phyloP scores from a whole-genome alignment of 2,113 vertebrate genomes.

The Perca flavescens region DNA sequence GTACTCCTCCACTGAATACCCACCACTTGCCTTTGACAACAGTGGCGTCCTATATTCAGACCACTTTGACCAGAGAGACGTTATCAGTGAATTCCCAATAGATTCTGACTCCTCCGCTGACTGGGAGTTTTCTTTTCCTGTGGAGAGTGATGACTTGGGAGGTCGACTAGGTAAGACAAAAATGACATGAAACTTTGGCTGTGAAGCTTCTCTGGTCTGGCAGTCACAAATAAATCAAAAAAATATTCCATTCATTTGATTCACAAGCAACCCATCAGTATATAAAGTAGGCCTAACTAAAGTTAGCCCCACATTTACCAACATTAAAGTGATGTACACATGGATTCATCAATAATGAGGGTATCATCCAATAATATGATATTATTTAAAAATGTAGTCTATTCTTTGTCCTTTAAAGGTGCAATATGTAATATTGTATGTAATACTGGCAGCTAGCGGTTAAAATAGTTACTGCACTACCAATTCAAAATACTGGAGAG shows the following conservation, averaged over 20 bases:
- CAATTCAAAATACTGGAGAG: no score
- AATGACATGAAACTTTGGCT: neutral
- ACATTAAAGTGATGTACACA: no score
- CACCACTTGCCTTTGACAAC: slow-evolving; percentile 12
- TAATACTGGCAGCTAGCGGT: no score
- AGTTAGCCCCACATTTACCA: no score
- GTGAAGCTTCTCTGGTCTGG: neutral
- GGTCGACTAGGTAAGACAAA: slow-evolving; percentile 42
- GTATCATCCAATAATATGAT: no score
- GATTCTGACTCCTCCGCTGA: slow-evolving; percentile 61
- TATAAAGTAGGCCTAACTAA: no score
- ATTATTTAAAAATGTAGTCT: no score
- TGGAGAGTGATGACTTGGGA: slow-evolving; percentile 38
- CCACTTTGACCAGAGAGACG: slow-evolving; percentile 7
- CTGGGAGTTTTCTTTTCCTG: slow-evolving; percentile 65
- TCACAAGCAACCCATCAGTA: no score
- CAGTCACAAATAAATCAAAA: neutral
- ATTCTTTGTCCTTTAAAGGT: no score
- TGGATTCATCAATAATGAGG: no score
- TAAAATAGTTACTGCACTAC: no score
- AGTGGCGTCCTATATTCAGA: slow-evolving; percentile 9
- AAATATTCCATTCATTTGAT: neutral
- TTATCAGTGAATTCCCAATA: slow-evolving; percentile 22
- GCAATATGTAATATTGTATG: no score
- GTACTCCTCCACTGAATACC: slow-evolving; percentile 36